A percentile compares a stretch with the other conserved stretches of the same genome.
Conservation (phyloP, 2,797 vertebrate species). For the Pantherophis vulpinus region DNA sequence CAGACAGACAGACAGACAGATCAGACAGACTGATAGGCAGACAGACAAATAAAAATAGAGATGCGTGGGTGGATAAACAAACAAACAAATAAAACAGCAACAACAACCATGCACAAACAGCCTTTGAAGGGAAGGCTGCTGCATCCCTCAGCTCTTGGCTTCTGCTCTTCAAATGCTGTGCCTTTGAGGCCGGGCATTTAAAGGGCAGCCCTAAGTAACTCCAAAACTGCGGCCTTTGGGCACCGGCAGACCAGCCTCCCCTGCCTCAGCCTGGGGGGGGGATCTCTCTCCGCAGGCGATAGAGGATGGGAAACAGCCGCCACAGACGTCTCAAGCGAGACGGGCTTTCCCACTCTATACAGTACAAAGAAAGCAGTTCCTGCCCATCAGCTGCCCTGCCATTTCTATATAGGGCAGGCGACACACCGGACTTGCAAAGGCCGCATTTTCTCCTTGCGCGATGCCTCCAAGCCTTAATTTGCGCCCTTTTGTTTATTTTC, state of each 20-base stretch:
- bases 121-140: background rate
- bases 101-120: background rate
- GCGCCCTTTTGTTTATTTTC: background rate
- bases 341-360: background rate
- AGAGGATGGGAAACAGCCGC: background rate
- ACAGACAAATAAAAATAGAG: too few species aligned
- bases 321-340: background rate
- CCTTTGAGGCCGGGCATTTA: background rate
- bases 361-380: background rate
- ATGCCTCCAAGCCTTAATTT: background rate
- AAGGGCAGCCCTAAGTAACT: background rate
- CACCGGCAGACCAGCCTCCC: background rate
- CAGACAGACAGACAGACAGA: too few species aligned
- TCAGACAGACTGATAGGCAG: too few species aligned
- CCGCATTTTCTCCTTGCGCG: background rate
- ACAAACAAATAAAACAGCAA: background rate
- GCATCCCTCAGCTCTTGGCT: background rate
- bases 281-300: background rate
- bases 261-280: background rate
- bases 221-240: background rate
- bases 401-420: background rate
- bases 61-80: too few species aligned
- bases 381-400: background rate
- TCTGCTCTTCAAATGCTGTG: background rate
- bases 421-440: background rate